Base-by-base conservation (phyloP, 2,797 vertebrate species). In the Choloepus didactylus region DNA sequence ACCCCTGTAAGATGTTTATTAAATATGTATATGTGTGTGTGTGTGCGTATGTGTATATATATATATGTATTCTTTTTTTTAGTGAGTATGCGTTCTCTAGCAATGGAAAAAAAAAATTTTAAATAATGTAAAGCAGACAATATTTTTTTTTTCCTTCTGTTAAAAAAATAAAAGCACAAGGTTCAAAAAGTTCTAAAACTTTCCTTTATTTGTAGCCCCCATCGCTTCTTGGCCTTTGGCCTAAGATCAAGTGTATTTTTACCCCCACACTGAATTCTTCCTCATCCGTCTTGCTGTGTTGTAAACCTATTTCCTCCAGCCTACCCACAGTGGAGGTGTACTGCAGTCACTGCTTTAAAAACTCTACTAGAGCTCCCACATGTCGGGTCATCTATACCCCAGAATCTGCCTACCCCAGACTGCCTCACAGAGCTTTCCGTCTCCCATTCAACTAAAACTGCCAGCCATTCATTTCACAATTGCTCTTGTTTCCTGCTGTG, bases 391-490 rank as follows among this genome's bases (percentile, higher is more conserved):
- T 9, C 18, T 56, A 9, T 6, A 11, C 15, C n/a, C 8, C 1
- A 0, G 27, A 81, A n/a, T 11, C 11, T 0, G 72, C 21, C 0
- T 0, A 27, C 31, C 38, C 31, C 46, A 41, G 2, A 9, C 5
- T 44, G 11, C 31, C 41, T 67, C 14, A 54, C 19, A 46, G 69
- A 66, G 3, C 9, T 31, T 38, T 19, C 11, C 9, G 25, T 69
- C 69, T 77, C 9, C 41, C 23, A 3, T 35, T 41, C 25, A 41
- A 27, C 16, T 29, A 62, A 59, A 82, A 6, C 54, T 35, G 46
- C 8, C 2, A 80, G 25, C 62, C 31, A 67, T 67, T 81, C 18
- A 29, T 6, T 91, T 64, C 27, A 77, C 27, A 60, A 8, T 18
- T 51, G 38, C 76, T 23, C 31, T 73, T 0, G 2, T 67, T 60